Evolutionary conservation across 2,113 vertebrate genomes (phyloP).

Genomic region (Asarcornis scutulata): DNA sequence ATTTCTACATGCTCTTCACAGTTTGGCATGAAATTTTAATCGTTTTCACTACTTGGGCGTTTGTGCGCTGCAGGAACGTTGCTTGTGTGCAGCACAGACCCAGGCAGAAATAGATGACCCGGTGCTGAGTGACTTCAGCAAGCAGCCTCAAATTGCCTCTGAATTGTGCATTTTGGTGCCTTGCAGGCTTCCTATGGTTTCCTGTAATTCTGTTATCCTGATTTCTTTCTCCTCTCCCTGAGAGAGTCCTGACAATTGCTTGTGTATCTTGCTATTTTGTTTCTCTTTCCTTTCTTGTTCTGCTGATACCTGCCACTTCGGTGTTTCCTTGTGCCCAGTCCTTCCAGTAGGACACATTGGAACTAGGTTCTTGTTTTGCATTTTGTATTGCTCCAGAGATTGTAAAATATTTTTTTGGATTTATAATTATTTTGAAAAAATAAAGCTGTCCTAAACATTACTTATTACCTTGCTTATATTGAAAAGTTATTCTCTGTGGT

Average conservation of each 20-base stretch:
- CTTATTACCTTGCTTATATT: neutral
- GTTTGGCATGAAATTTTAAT: conserved; percentile 64
- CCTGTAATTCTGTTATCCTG: neutral
- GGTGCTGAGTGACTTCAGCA: neutral
- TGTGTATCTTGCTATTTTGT: neutral
- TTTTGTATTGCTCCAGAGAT: neutral
- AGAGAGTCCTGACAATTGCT: neutral
- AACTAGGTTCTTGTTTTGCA: neutral
- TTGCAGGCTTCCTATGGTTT: neutral
- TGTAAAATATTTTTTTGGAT: neutral
- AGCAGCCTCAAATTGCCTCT: neutral
- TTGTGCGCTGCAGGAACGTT: neutral
- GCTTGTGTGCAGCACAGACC: neutral
- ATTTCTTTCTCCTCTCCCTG: neutral
- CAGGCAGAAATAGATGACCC: conserved; percentile 44
- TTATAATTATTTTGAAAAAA: neutral
- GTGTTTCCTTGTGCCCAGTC: neutral
- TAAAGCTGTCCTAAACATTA: neutral
- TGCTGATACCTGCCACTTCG: neutral
- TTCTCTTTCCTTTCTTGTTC: neutral
- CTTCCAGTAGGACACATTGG: neutral
- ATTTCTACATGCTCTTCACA: conserved; percentile 37
- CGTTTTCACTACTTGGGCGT: conserved; percentile 24
- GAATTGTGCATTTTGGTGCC: conserved; percentile 26
- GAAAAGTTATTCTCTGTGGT: neutral